phyloP scores from a whole-genome alignment of 2,888 invertebrate genomes.

The Sympetrum striolatum region DNA sequence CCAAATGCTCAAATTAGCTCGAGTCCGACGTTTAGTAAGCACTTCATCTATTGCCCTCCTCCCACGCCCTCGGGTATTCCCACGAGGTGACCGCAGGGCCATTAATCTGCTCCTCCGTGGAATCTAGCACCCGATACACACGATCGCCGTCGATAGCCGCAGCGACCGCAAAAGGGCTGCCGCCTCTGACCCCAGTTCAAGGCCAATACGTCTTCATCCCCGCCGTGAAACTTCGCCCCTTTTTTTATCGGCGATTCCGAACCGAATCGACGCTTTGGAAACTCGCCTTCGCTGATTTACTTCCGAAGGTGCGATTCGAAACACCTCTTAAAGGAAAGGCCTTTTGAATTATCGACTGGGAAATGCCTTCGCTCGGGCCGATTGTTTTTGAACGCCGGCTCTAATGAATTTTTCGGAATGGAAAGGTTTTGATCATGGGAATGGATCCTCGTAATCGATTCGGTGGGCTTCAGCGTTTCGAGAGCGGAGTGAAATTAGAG shows the following conservation, averaged over 20 bases:
- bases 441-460: neutral
- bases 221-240: constrained; percentile 5
- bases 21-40: neutral
- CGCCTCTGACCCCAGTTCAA: neutral
- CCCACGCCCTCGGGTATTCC: neutral
- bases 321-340: neutral
- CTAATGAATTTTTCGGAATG: neutral
- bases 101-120: constrained; percentile 7
- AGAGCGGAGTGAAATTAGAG: too few species aligned
- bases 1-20: neutral
- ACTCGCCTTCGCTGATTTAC: neutral
- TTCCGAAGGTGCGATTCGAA: neutral
- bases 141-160: neutral
- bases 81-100: constrained; percentile 6
- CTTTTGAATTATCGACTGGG: neutral
- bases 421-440: neutral
- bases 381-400: neutral
- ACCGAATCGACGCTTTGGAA: neutral
- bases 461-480: too few species aligned
- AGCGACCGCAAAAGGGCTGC: neutral
- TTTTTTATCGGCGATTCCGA: neutral
- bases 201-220: constrained; percentile 29
- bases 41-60: neutral
- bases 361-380: neutral
- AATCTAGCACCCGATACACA: neutral